A percentile compares a stretch with the other conserved stretches of the same genome.
Evolutionary conservation across 2,888 invertebrate species (phyloP).

Genomic region (Sicus ferrugineus): DNA sequence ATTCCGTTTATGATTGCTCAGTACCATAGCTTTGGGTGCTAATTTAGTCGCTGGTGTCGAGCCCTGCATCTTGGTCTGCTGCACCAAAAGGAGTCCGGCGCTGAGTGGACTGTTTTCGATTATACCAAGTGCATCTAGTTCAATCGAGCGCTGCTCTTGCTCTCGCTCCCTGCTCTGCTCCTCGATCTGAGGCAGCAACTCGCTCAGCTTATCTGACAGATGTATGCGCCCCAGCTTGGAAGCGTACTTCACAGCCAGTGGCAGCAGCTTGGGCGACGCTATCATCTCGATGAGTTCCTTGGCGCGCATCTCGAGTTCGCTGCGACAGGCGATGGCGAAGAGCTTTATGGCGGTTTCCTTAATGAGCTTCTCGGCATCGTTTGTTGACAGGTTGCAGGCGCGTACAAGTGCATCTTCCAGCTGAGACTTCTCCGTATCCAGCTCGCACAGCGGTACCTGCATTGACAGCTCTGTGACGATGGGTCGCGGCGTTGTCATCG

Average conservation of each 20-base stretch:
- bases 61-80: neutral
- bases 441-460: slow-evolving; percentile 80
- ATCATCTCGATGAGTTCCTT: slow-evolving; percentile 86
- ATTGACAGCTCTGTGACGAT: slow-evolving; percentile 79
- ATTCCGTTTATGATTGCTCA: slow-evolving; percentile 62
- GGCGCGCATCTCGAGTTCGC: slow-evolving; percentile 85
- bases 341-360: slow-evolving; percentile 86
- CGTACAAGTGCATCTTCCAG: slow-evolving; percentile 79
- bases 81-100: slow-evolving; percentile 39
- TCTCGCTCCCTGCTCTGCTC: slow-evolving; percentile 44
- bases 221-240: slow-evolving; percentile 78
- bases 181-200: slow-evolving; percentile 67
- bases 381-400: slow-evolving; percentile 70
- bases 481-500: slow-evolving; percentile 86
- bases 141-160: slow-evolving; percentile 33
- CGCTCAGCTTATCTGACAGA: slow-evolving; percentile 79
- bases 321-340: slow-evolving; percentile 88
- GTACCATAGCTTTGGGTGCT: slow-evolving; percentile 58
- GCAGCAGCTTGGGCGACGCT: slow-evolving; percentile 78
- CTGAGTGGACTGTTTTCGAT: slow-evolving; percentile 48
- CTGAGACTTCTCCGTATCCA: slow-evolving; percentile 80
- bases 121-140: slow-evolving; percentile 48
- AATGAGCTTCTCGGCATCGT: slow-evolving; percentile 73
- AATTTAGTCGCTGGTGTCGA: slow-evolving; percentile 41
- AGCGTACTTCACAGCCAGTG: slow-evolving; percentile 89